Percentiles rank a stretch among this genome's conserved stretches.
Evolutionary conservation across 1,140 invertebrate species (phyloP).

Genomic region (Agraylea sexmaculata): DNA sequence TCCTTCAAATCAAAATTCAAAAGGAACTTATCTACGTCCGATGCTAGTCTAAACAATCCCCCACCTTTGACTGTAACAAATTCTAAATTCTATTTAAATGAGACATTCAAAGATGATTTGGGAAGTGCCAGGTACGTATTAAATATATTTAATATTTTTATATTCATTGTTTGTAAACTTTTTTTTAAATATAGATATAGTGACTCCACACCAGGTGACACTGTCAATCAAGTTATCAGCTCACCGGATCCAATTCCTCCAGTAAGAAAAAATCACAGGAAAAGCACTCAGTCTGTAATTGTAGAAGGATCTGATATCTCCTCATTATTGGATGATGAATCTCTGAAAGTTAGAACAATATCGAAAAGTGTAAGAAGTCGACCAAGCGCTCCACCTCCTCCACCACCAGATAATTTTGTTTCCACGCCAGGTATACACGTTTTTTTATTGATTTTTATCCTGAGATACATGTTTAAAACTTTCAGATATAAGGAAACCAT

Average conservation of each 20-base stretch:
- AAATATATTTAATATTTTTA: no score
- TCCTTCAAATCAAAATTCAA: slow-evolving; percentile 42
- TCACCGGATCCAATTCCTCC: slow-evolving; percentile 17
- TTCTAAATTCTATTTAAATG: slow-evolving; percentile 53
- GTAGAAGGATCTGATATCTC: no score
- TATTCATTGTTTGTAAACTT: no score
- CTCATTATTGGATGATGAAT: background rate
- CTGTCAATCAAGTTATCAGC: no score
- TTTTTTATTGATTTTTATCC: background rate
- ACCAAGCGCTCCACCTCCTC: slow-evolving; percentile 28
- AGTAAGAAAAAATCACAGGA: slow-evolving; percentile 18
- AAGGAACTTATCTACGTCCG: slow-evolving; percentile 34
- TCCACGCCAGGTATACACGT: slow-evolving; percentile 9
- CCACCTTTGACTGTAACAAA: slow-evolving; percentile 40
- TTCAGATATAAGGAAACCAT: slow-evolving; percentile 9
- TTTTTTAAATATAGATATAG: slow-evolving; percentile 7
- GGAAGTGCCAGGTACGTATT: no score
- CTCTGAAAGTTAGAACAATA: slow-evolving; percentile 3
- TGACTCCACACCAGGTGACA: no score
- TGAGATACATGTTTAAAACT: slow-evolving; percentile 1
- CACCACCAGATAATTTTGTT: slow-evolving; percentile 25
- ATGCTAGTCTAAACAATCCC: slow-evolving; percentile 31
- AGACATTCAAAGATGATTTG: slow-evolving; percentile 23
- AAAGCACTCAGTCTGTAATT: no score
- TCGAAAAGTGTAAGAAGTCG: slow-evolving; percentile 23